Conservation (phyloP, 2,113 vertebrate species). For the Plotosus lineatus region DNA sequence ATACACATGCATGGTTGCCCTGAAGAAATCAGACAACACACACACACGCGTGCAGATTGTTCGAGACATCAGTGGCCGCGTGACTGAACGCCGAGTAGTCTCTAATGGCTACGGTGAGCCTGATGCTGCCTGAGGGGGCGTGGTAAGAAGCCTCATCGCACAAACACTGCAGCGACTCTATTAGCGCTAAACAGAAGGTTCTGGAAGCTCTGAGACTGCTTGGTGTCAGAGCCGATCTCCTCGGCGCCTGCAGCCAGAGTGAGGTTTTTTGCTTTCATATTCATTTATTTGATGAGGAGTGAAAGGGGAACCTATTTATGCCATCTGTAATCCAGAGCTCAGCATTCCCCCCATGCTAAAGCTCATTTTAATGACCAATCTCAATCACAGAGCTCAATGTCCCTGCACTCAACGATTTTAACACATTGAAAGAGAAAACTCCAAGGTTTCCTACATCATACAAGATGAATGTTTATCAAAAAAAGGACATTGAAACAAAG, state of each 20-base stretch:
- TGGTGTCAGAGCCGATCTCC: conserved; percentile 45
- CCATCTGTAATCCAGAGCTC: conserved; percentile 52
- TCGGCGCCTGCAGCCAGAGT: conserved; percentile 42
- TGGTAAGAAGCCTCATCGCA: conserved; percentile 4
- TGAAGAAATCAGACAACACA: conserved; percentile 34
- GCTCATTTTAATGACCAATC: conserved; percentile 48
- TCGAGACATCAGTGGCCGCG: conserved; percentile 18
- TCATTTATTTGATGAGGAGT: conserved; percentile 55
- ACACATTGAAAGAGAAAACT: not conserved
- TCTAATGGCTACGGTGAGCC: conserved; percentile 39
- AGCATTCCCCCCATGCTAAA: conserved; percentile 7
- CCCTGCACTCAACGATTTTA: not conserved
- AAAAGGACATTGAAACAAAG: not conserved
- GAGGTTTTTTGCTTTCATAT: conserved; percentile 40
- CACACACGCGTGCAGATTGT: not conserved
- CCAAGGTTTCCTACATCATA: not conserved
- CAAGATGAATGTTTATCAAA: not conserved
- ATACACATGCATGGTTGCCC: conserved; percentile 48
- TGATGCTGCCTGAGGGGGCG: not conserved
- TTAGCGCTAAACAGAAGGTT: conserved; percentile 46
- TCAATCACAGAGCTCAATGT: conserved; percentile 43
- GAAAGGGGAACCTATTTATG: conserved; percentile 53
- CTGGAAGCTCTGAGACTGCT: conserved; percentile 40
- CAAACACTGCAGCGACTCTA: conserved; percentile 26
- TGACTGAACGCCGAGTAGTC: conserved; percentile 44